A percentile compares a stretch with the other conserved stretches of the same genome.
Evolutionary conservation across 2,113 vertebrate species (phyloP).

Genomic region (Crotalus horridus): DNA sequence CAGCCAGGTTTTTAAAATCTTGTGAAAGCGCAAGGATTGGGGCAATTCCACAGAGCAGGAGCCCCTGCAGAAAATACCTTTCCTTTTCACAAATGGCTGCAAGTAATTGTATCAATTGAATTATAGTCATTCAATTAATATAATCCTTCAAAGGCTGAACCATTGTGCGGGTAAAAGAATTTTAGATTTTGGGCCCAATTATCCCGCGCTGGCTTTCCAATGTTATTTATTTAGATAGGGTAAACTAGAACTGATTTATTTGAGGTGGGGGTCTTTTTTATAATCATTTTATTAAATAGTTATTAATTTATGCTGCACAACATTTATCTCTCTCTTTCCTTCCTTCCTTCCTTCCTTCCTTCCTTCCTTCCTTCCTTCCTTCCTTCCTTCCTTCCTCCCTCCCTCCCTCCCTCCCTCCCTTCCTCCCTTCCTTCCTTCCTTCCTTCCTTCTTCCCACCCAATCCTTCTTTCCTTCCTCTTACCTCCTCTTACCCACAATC

Average conservation of each 20-base stretch:
- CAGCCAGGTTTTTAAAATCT: background rate
- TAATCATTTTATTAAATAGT: background rate
- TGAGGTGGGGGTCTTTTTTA: background rate
- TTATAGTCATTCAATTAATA: background rate
- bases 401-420: rapidly evolving
- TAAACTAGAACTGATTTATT: background rate
- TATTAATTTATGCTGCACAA: background rate
- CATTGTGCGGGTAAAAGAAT: background rate
- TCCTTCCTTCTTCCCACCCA: rapidly evolving
- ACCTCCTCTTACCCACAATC: too few relatives aligned
- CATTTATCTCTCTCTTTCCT: too few relatives aligned
- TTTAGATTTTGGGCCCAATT: background rate
- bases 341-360: rapidly evolving
- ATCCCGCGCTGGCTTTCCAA: background rate
- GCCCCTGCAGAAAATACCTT: background rate
- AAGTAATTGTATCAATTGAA: background rate
- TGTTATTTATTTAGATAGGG: background rate
- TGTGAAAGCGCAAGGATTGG: background rate
- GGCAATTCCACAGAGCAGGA: background rate
- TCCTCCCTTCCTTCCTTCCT: rapidly evolving
- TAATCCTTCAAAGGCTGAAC: background rate
- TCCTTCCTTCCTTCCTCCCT: rapidly evolving
- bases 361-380: rapidly evolving
- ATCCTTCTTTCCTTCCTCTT: too few relatives aligned
- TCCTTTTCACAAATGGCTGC: background rate